These are phyloP conservation scores for Callithrix jacchus DNA, from an alignment of 2,113 vertebrate species.

Conservation along the genomic window DNA sequence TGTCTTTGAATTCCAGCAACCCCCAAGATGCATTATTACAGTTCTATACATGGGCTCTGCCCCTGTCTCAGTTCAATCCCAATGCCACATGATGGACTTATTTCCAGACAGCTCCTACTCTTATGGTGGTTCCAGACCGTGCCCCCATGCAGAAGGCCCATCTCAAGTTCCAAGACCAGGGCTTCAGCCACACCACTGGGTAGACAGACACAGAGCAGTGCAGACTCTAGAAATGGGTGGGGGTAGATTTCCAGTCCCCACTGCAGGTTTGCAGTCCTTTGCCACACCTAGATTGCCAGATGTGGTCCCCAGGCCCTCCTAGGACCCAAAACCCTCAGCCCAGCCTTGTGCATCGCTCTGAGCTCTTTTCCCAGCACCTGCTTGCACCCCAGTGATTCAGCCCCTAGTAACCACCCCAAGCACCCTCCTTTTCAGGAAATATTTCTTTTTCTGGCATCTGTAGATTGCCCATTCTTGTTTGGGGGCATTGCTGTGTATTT, in stretches of 20 bases:
- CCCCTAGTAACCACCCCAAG: not conserved
- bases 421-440: not conserved
- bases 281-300: not conserved
- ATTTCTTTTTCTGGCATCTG: not conserved
- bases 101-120: too few relatives aligned
- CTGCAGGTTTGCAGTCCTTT: not conserved
- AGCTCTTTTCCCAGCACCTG: too few relatives aligned
- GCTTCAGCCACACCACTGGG: not conserved
- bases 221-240: not conserved
- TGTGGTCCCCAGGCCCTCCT: not conserved
- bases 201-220: not conserved
- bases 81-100: rapidly evolving
- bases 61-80: not conserved
- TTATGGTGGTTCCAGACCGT: not conserved
- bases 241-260: not conserved
- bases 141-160: rapidly evolving
- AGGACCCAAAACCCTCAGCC: not conserved
- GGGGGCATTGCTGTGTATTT: rapidly evolving
- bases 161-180: not conserved
- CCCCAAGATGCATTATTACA: too few relatives aligned
- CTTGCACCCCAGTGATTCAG: not conserved
- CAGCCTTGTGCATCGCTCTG: rapidly evolving
- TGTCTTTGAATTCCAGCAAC: not conserved
- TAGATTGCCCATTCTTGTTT: not conserved
- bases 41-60: not conserved